These are phyloP conservation scores for Graptemys geographica DNA, from an alignment of 2,797 vertebrate species.

Conservation along the genomic window DNA sequence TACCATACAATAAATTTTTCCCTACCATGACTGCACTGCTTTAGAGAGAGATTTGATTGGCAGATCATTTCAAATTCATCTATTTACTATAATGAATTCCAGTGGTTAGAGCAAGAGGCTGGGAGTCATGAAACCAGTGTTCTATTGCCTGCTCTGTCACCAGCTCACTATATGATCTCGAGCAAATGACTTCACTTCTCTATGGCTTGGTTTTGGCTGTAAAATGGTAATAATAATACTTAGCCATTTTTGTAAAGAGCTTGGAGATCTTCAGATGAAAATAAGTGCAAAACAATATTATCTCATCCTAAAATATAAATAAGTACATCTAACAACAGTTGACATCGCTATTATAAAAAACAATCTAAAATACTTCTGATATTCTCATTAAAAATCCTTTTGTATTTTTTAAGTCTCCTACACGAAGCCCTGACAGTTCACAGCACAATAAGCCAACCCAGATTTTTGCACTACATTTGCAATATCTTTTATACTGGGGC, in stretches of 20 bases:
- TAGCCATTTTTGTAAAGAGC: not conserved
- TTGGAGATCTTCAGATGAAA: not conserved
- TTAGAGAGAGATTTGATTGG: not conserved
- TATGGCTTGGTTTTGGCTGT: not conserved
- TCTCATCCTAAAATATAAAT: slow-evolving; percentile 54
- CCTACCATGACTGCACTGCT: not conserved
- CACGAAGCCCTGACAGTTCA: slow-evolving; percentile 43
- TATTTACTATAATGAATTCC: not conserved
- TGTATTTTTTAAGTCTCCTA: not conserved
- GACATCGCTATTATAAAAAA: slow-evolving; percentile 1
- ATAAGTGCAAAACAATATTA: slow-evolving; percentile 34
- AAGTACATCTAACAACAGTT: not conserved
- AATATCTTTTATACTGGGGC: slow-evolving; percentile 73
- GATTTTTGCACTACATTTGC: slow-evolving; percentile 68
- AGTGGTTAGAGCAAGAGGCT: not conserved
- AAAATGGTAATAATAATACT: not conserved
- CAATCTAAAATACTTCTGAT: slow-evolving; percentile 25
- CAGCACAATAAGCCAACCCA: slow-evolving; percentile 54
- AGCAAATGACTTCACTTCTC: not conserved
- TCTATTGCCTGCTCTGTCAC: not conserved
- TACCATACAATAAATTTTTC: not conserved
- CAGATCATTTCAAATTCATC: not conserved
- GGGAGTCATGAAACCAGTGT: not conserved
- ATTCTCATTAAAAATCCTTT: slow-evolving; percentile 44
- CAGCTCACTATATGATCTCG: not conserved